Base-by-base conservation (phyloP, 2,113 vertebrate species). In the Ageneiosus marmoratus region DNA sequence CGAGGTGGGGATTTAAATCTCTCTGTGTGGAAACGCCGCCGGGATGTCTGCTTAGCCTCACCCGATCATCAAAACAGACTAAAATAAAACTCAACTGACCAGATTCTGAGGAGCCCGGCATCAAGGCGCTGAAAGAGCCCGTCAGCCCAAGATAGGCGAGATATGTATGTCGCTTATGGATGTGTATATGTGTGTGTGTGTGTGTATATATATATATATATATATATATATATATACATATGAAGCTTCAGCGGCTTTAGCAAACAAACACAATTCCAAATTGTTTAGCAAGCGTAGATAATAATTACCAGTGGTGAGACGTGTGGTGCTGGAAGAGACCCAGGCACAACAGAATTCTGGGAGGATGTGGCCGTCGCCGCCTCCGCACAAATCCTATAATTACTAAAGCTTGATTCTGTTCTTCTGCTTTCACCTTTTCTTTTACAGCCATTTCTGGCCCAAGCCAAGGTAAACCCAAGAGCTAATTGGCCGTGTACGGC, bases 221-320 rank as follows among this genome's bases (percentile, higher is more conserved):
- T 74, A n/a, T n/a, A n/a, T 41, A 41, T 41, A 5, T 41, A 41
- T 5, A 5, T 41, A 5, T 41, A 41, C 51, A 51, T 74, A 32
- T 74, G 20, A 77, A 72, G 67, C 48, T 55, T 75, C 37, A 70
- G 67, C 37, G 46, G 84, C 85, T 85, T 81, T 85, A 83, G 84
- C 78, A 87, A 88, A 86, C 84, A 89, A 77, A 87, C 77, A 73
- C 74, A 55, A 84, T 87, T 86, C 82, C 56, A 80, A 88, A 87
- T 86, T 83, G 89, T 86, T 89, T 89, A 86, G 86, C 79, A 83
- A 88, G 86, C 62, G 48, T 48, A 81, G 88, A 89, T 87, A 83
- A 88, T 88, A 88, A 90, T 90, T 89, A 88, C 87, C 53, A 76
- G 84, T 67, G 77, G 86, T 72, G 51, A 83, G 72, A 79, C 34